Evolutionary conservation across 2,888 invertebrate genomes (phyloP), one percentile per base, ranked within the genome.

Genomic region (Athrips mouffetella): DNA sequence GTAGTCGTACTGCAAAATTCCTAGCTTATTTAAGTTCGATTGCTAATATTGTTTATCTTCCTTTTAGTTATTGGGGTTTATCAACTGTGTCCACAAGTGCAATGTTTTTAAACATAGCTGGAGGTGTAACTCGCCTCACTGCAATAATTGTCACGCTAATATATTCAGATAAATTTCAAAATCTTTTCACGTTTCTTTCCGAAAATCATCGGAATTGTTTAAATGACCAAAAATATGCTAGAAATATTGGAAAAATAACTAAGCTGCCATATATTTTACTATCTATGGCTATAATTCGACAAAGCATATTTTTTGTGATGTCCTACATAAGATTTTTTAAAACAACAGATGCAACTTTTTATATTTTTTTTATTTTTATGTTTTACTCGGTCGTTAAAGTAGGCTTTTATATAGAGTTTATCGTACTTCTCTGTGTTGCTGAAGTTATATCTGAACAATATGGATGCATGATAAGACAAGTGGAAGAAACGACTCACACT

Each of bases 371-470:
- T n/a, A n/a, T n/a, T n/a, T n/a, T n/a, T n/a, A 6, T 33, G 16
- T 33, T 33, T 15, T 5, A 33, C 33, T 15, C n/a, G n/a, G 16
- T 15, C 7, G 8, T 33, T 13, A 33, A 6, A 33, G 2, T 33
- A 16, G 15, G 33, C 7, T 33, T 33, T 33, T 13, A 31, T 23
- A 7, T 27, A 5, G 41, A 50, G 27, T 50, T 33, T 21, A 21
- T 63, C 10, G 39, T 63, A 2, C 6, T 66, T 3, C 54, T 60
- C 39, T 55, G 50, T 31, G 48, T 67, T 35, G 47, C 71, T 0
- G 53, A 47, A 8, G 48, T 65, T 5, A 49, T 67, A 15, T 60
- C 64, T 42, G 61, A 67, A 21, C 73, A 73, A 51, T 20, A 71
- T 4, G 52, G 55, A 33, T 52, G 47, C 21, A 59, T 73, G 8